Evolutionary conservation across 64 coral and sea anemone genomes (phyloP).

Genomic region (Catalaphyllia jardinei): DNA sequence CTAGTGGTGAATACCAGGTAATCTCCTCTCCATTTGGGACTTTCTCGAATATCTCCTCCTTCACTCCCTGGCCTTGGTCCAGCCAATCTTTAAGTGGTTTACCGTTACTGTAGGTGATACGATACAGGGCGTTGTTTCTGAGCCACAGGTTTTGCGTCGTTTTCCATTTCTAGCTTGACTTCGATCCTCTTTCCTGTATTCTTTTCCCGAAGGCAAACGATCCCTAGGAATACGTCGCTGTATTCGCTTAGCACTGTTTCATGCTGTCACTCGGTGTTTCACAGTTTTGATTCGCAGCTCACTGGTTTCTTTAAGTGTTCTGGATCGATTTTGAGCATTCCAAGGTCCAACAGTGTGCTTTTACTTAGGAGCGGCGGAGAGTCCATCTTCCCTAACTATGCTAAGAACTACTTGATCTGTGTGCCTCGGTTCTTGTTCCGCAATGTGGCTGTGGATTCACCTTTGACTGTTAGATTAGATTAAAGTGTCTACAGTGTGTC

Average conservation of each 20-base stretch:
- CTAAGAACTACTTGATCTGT: constrained; percentile 60
- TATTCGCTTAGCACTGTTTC: constrained; percentile 23
- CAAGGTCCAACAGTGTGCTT: constrained; percentile 57
- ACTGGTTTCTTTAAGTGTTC: constrained; percentile 65
- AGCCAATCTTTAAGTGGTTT: constrained; percentile 60
- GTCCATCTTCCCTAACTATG: constrained; percentile 66
- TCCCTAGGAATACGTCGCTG: constrained; percentile 43
- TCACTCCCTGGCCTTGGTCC: constrained; percentile 29
- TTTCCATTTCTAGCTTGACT: constrained; percentile 70
- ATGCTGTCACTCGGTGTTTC: neutral
- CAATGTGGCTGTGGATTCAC: constrained; percentile 41
- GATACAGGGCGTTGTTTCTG: constrained; percentile 56
- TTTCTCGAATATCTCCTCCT: constrained; percentile 65
- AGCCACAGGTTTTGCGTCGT: constrained; percentile 33
- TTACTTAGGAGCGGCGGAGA: constrained; percentile 65
- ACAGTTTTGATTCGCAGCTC: constrained; percentile 43
- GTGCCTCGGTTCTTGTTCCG: constrained; percentile 57
- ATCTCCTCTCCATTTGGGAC: constrained; percentile 54
- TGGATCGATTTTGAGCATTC: constrained; percentile 75
- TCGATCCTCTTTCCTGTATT: constrained; percentile 52
- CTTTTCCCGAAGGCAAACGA: constrained; percentile 54
- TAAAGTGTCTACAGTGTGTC: constrained; percentile 55
- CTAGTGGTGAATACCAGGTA: constrained; percentile 60
- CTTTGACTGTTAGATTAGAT: constrained; percentile 55
- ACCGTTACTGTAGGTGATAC: constrained; percentile 52